Conservation (phyloP, 1,140 invertebrate species). For the Drosophila sp. region DNA sequence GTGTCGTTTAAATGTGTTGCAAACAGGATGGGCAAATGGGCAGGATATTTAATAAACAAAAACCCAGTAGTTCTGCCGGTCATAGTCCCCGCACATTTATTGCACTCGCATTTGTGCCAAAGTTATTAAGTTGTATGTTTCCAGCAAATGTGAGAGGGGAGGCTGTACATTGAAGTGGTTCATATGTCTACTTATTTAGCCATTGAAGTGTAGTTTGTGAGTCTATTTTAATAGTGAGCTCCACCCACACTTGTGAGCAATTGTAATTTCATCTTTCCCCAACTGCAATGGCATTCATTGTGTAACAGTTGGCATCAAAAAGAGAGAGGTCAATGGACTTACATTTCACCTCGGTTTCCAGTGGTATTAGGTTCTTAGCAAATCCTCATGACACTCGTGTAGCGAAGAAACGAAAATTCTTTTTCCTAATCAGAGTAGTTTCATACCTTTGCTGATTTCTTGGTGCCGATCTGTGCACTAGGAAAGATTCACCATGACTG, state of each 20-base stretch:
- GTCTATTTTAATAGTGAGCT: slow-evolving; percentile 14
- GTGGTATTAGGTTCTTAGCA: too few relatives aligned
- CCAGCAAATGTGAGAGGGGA: background rate
- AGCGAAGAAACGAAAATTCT: too few relatives aligned
- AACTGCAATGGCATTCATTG: background rate
- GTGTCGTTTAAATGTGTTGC: slow-evolving; percentile 64
- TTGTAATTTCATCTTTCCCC: slow-evolving; percentile 9
- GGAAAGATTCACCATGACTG: too few relatives aligned
- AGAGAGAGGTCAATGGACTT: too few relatives aligned
- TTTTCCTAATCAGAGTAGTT: too few relatives aligned
- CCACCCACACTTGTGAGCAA: slow-evolving; percentile 21
- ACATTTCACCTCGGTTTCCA: too few relatives aligned
- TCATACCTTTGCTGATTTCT: too few relatives aligned
- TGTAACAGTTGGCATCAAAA: background rate
- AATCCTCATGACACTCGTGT: too few relatives aligned
- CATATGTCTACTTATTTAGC: slow-evolving; percentile 21
- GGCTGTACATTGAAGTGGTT: slow-evolving; percentile 29
- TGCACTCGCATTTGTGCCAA: slow-evolving; percentile 57
- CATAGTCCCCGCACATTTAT: slow-evolving; percentile 19
- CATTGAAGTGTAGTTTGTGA: slow-evolving; percentile 11
- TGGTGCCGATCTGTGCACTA: too few relatives aligned
- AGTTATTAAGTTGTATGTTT: slow-evolving; percentile 63
- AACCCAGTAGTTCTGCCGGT: slow-evolving; percentile 20
- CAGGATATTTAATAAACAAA: slow-evolving; percentile 72
- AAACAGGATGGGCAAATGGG: slow-evolving; percentile 37